Base-by-base conservation (phyloP, 2,113 vertebrate genomes). In the Solenodon paradoxus region DNA sequence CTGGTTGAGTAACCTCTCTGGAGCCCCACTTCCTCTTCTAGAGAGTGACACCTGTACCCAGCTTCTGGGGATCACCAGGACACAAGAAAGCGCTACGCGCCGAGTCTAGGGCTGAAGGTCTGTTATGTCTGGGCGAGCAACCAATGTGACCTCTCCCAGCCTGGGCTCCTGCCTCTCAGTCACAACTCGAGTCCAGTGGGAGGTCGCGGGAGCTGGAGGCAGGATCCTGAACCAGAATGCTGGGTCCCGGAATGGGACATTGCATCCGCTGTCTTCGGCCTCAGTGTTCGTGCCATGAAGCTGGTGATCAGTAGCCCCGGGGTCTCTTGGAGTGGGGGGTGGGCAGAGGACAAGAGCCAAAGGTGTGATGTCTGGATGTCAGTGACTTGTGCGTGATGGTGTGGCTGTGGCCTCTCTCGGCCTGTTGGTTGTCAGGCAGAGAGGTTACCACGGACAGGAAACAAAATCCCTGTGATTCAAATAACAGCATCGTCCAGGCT, bases 1-100 rank as follows among this genome's bases (percentile, higher is more conserved):
- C 61, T 53, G n/a, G 40, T 72, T 77, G 63, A 10, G 53, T 74
- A 89, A 57, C 32, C 47, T 95, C 84, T 90, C 75, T 47, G 86
- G 68, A 30, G 38, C 30, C 72, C 51, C 1, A 11, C n/a, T 55
- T 71, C 38, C 40, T 51, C 53, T 20, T 94, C 84, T 35, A 22
- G 61, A 66, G 38, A 89, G 26, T 53, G 61, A 68, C 6, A 38
- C 11, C 10, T 0, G 1, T 32, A 20, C 7, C 51, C 82, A 40
- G 20, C 32, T 49, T 53, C 40, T 72, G 32, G 11, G 24, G 69
- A 35, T 15, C 3, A 1, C 2, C 17, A 53, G 69, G 84, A 90
- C 24, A 88, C 85, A 24, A 68, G 5, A 11, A 75, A 49, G 51
- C n/a, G n/a, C 68, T 32, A 8, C 3, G 28, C 0, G 40, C 28